These are phyloP conservation scores for Cerastis rubricosa DNA, from an alignment of 2,888 invertebrate genomes.

Conservation along the genomic window DNA sequence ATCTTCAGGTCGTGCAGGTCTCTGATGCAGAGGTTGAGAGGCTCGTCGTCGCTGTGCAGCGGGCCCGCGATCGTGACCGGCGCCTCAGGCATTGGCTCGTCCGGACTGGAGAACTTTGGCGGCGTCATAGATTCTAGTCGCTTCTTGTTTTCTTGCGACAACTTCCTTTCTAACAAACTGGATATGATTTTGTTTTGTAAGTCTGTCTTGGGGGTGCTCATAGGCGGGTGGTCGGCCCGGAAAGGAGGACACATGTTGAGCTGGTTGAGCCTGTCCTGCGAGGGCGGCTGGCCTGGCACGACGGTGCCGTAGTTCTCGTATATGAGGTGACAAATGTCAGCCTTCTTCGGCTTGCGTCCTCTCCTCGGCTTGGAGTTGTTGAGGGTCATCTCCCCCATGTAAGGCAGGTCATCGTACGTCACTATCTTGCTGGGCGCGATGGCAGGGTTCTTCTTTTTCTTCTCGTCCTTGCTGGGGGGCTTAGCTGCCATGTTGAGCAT, in stretches of 20 bases:
- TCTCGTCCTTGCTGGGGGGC: slow-evolving; percentile 78
- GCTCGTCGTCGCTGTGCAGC: slow-evolving; percentile 91
- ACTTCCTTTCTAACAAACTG: slow-evolving; percentile 92
- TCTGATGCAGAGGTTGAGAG: slow-evolving; percentile 95
- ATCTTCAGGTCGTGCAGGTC: slow-evolving; percentile 94
- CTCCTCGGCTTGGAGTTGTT: slow-evolving; percentile 96
- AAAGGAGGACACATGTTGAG: slow-evolving; percentile 75
- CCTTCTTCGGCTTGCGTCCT: slow-evolving; percentile 97
- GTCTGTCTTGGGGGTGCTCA: slow-evolving; percentile 90
- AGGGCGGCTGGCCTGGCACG: slow-evolving; percentile 93
- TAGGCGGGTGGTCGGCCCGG: slow-evolving; percentile 69
- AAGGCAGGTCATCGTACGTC: slow-evolving; percentile 96
- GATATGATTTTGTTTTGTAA: slow-evolving; percentile 93
- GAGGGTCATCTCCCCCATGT: slow-evolving; percentile 98
- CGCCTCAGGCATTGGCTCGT: slow-evolving; percentile 82
- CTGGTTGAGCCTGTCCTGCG: slow-evolving; percentile 83
- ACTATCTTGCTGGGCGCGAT: slow-evolving; percentile 89
- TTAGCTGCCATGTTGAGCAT: slow-evolving; percentile 77
- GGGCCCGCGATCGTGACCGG: slow-evolving; percentile 80
- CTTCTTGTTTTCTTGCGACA: slow-evolving; percentile 92
- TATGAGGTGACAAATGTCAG: slow-evolving; percentile 97
- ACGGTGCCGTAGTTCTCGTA: slow-evolving; percentile 98
- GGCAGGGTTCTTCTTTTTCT: slow-evolving; percentile 83
- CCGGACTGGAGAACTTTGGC: slow-evolving; percentile 80
- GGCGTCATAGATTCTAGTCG: slow-evolving; percentile 81